phyloP scores from a whole-genome alignment of 2,797 vertebrate species.

The Galaxias olidus region DNA sequence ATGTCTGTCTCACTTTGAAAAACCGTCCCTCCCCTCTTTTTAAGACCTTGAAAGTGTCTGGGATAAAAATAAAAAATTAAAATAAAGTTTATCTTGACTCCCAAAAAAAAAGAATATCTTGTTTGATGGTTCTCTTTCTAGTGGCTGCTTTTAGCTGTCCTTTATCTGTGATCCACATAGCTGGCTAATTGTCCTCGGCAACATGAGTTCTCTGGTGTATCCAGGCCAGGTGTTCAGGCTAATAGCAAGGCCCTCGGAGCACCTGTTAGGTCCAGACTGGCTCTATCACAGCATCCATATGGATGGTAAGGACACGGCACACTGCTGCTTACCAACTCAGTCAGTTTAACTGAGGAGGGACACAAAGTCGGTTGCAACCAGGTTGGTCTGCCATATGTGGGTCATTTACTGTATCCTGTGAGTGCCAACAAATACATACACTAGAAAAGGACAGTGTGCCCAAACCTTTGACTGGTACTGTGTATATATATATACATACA shows the following conservation, averaged over 20 bases:
- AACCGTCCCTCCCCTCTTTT: slow-evolving; percentile 12
- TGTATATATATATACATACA: no score
- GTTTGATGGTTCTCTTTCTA: slow-evolving; percentile 38
- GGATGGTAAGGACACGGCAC: not conserved
- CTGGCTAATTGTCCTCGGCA: slow-evolving; percentile 53
- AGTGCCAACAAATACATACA: not conserved
- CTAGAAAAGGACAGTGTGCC: no score
- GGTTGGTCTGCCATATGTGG: not conserved
- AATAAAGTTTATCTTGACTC: slow-evolving; percentile 27
- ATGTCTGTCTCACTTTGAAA: slow-evolving; percentile 60
- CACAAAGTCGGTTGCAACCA: slow-evolving; percentile 12
- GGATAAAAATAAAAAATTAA: slow-evolving; percentile 52
- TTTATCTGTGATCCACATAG: slow-evolving; percentile 41
- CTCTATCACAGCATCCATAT: slow-evolving; percentile 21
- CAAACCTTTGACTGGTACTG: no score
- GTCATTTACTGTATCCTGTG: not conserved
- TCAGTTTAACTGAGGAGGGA: slow-evolving; percentile 19
- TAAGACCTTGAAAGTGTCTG: slow-evolving; percentile 53
- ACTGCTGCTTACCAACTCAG: slow-evolving; percentile 47
- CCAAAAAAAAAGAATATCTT: slow-evolving; percentile 18
- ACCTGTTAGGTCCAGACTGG: slow-evolving; percentile 61
- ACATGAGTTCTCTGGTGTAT: slow-evolving; percentile 60
- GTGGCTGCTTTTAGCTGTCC: slow-evolving; percentile 34
- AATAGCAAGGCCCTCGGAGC: slow-evolving; percentile 60
- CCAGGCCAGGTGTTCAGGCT: slow-evolving; percentile 67